Conservation (phyloP, 1,140 invertebrate species). For the Ceratosolen solmsi region DNA sequence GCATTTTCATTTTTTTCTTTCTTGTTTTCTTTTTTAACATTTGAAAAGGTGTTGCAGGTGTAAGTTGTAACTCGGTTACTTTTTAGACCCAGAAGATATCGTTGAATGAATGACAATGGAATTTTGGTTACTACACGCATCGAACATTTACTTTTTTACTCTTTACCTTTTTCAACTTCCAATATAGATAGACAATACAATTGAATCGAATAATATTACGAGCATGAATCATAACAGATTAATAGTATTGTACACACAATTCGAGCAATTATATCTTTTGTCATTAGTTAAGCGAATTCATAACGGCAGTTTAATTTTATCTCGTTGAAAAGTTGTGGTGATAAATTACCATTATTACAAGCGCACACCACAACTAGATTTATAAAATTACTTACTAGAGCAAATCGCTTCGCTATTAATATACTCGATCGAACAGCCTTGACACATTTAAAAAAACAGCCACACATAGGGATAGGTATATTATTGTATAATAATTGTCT, state of each 20-base stretch:
- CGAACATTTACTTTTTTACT: neutral
- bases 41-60: neutral
- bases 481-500: too few species aligned
- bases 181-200: neutral
- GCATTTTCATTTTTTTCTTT: too few species aligned
- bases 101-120: neutral
- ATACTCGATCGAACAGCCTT: neutral
- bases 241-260: neutral
- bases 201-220: constrained; percentile 30
- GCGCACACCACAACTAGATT: constrained; percentile 25
- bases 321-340: constrained; percentile 14
- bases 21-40: neutral
- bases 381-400: constrained; percentile 5
- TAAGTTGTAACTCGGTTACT: neutral
- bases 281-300: constrained; percentile 40
- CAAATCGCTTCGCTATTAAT: neutral
- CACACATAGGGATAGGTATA: too few species aligned
- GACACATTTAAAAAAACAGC: neutral
- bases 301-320: constrained; percentile 43
- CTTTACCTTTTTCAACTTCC: neutral
- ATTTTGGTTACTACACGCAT: neutral
- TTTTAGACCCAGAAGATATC: neutral
- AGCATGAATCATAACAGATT: constrained; percentile 16
- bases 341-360: constrained; percentile 20
- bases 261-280: constrained; percentile 34